These are phyloP conservation scores for Embiotoca jacksoni DNA, from an alignment of 2,113 vertebrate species.

Conservation along the genomic window DNA sequence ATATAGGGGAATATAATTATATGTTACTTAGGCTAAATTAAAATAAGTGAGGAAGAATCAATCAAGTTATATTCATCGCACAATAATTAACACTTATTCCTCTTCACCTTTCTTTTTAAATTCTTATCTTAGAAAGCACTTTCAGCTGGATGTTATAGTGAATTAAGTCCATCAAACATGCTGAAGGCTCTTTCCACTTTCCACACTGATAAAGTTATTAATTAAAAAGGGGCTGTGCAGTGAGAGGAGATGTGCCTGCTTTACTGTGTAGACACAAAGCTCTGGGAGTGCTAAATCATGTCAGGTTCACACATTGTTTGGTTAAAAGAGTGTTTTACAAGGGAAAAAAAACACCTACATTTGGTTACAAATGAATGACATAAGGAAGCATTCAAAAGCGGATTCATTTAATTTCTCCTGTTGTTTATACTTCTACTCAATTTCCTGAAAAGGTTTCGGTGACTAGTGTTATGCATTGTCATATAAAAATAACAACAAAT, in stretches of 20 bases:
- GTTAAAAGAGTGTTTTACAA: neutral
- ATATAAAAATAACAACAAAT: too few relatives aligned
- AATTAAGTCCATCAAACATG: conserved; percentile 27
- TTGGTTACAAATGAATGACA: conserved; percentile 11
- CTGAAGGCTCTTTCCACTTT: conserved; percentile 32
- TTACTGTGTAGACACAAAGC: conserved; percentile 1
- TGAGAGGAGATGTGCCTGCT: conserved; percentile 11
- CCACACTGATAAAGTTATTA: conserved; percentile 47
- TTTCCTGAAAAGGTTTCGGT: neutral
- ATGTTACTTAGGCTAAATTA: neutral
- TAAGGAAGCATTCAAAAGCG: conserved; percentile 3
- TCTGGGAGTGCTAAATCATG: conserved; percentile 24
- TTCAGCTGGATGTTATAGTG: conserved; percentile 27
- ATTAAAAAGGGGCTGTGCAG: conserved; percentile 28
- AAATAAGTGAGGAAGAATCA: neutral
- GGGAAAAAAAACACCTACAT: conserved; percentile 3
- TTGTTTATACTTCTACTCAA: neutral
- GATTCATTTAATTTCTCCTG: neutral
- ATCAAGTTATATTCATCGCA: neutral
- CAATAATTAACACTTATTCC: neutral
- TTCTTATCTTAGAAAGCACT: conserved; percentile 27
- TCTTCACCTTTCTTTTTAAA: neutral
- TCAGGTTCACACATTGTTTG: conserved; percentile 15
- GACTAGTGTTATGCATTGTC: neutral
- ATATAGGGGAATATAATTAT: neutral